Evolutionary conservation across 2,797 vertebrate genomes (phyloP), one percentile per base, ranked within the genome.

Genomic region (Ctenopoma kingsleyae): DNA sequence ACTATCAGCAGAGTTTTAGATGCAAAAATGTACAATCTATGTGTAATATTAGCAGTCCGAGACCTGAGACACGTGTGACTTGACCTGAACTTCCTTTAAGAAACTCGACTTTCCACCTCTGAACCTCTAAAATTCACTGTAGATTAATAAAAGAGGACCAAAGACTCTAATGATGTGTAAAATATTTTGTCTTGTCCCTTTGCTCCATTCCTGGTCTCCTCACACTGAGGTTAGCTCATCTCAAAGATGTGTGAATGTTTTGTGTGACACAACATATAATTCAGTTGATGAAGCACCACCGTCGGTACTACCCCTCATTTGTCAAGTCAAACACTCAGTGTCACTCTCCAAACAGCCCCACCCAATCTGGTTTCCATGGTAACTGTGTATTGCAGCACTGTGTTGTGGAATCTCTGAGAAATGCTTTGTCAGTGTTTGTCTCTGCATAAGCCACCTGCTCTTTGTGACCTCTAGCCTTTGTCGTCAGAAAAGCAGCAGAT

Each of bases 361-460:
- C 78, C 83, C 82, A 9, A 62, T 67, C 46, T 62, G 53, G 88
- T 92, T 84, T 77, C 90, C 88, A 69, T 0, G 65, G 86, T n/a
- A 76, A 88, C 83, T 1, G 41, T 72, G 48, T 73, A 65, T 83
- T 85, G 80, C 89, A 68, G 65, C 89, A 78, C 71, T 17, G 60
- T 89, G 90, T 92, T 91, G 87, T 92, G 90, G 87, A 91, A 88
- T 90, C 71, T 91, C 65, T 44, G 57, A 74, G 69, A 77, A 82
- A 59, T 70, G 67, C 81, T 70, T 77, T 0, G 51, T 87, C 86
- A 76, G 74, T 19, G 68, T 40, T 59, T 9, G n/a, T 74, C 71
- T 71, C 49, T 12, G 3, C 35, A 11, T 10, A 8, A 46, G 32
- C 60, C n/a, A 40, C 41, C 61, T 16, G 16, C 62, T 73, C 67